These are phyloP conservation scores for Nothocercus julius DNA, from an alignment of 2,113 vertebrate genomes.

Conservation along the genomic window DNA sequence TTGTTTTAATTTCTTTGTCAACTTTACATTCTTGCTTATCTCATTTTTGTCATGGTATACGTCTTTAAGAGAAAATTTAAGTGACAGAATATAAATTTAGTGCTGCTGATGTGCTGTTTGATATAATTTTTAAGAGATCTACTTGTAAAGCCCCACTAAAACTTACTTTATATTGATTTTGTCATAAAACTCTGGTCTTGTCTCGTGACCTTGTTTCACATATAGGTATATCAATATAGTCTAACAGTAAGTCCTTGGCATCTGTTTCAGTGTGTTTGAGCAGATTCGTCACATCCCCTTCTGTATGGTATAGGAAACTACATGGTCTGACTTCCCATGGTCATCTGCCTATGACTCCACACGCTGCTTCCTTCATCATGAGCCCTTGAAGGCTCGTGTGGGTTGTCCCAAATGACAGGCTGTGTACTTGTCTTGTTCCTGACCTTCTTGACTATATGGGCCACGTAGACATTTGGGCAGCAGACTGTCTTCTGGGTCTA, in stretches of 20 bases:
- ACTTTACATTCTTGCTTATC: neutral
- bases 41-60: neutral
- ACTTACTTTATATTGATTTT: slow-evolving; percentile 43
- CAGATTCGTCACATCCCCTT: neutral
- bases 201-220: neutral
- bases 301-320: neutral
- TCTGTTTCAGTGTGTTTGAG: neutral
- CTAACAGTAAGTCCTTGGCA: neutral
- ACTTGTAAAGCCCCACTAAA: slow-evolving; percentile 18
- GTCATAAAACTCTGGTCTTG: neutral
- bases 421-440: neutral
- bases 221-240: neutral
- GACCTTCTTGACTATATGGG: neutral
- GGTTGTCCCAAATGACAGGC: neutral
- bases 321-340: neutral
- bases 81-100: neutral
- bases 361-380: neutral
- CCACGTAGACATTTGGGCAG: neutral
- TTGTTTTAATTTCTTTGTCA: slow-evolving; percentile 28
- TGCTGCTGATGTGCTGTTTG: neutral
- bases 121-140: slow-evolving; percentile 1
- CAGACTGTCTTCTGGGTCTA: fast-evolving
- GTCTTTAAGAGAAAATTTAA: neutral
- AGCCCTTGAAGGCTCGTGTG: neutral
- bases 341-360: neutral